Evolutionary conservation across 2,113 vertebrate genomes (phyloP), one percentile per base, ranked within the genome.

Genomic region (Pseudolaguvia tuberculata): DNA sequence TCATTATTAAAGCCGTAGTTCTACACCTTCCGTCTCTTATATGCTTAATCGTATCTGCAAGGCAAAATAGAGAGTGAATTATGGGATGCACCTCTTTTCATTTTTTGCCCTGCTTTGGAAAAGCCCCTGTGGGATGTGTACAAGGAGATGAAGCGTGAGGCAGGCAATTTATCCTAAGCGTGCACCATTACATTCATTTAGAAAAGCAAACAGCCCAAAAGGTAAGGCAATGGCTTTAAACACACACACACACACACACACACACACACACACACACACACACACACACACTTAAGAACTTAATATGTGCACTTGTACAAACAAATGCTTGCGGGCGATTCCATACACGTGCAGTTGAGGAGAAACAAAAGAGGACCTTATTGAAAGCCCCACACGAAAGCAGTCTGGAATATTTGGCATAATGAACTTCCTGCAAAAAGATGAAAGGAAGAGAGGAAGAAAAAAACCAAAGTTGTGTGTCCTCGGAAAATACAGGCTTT

Each of bases 121-220:
- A 62, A 76, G 79, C 61, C 72, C 87, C 87, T 83, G 70, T 88
- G 88, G 88, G 88, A 90, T 79, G 80, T 73, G 86, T 82, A 83
- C 83, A 84, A 87, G 84, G 85, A 85, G 86, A 84, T 84, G 83
- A 80, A 84, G 84, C 73, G 68, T 78, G 83, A 79, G 85, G 77
- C 85, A 87, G 81, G 87, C 84, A 89, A 88, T 90, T 89, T 88
- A 89, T 86, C 81, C 85, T 86, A 78, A 79, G 85, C 86, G 88
- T 89, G 87, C 87, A 86, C 82, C 80, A 88, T 90, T 91, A 88
- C 82, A 69, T 89, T 89, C 80, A 86, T 90, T 92, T 90, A 88
- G 86, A 86, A 89, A 85, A 87, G 86, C 86, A 90, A 90, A 90
- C 87, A 90, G 85, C 86, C 88, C 79, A 84, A 80, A 83, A 87